A percentile compares a stretch with the other conserved stretches of the same genome.
Conservation (phyloP, 2,888 invertebrate genomes). For the Zygogramma bicolorata region DNA sequence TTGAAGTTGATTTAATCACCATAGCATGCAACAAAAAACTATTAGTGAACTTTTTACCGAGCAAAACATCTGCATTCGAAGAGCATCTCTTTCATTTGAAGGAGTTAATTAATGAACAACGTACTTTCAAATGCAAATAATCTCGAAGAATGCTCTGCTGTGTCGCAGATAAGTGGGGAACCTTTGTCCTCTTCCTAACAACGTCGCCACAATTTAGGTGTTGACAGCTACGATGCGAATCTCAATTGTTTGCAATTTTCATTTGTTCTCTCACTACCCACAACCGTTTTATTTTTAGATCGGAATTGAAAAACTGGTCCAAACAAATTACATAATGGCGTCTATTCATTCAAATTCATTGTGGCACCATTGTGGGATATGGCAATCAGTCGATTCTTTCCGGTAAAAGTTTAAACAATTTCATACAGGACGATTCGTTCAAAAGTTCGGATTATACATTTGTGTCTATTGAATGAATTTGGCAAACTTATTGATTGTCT, state of each 20-base stretch:
- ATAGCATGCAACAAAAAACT: neutral
- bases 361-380: neutral
- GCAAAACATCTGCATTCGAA: neutral
- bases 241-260: slow-evolving; percentile 5
- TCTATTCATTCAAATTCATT: neutral
- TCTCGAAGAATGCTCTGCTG: neutral
- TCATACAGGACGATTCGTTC: neutral
- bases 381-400: neutral
- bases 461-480: no score
- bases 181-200: neutral
- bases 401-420: neutral
- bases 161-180: neutral
- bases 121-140: neutral
- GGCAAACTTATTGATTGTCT: no score
- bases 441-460: neutral
- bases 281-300: neutral
- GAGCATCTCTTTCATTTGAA: neutral
- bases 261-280: neutral
- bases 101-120: no score
- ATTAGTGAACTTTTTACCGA: neutral
- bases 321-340: neutral
- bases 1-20: neutral
- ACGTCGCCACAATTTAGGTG: neutral
- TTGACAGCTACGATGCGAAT: slow-evolving; percentile 5
- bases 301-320: neutral